These are phyloP conservation scores for Bos indicus DNA, from an alignment of 2,113 vertebrate genomes.

Conservation along the genomic window DNA sequence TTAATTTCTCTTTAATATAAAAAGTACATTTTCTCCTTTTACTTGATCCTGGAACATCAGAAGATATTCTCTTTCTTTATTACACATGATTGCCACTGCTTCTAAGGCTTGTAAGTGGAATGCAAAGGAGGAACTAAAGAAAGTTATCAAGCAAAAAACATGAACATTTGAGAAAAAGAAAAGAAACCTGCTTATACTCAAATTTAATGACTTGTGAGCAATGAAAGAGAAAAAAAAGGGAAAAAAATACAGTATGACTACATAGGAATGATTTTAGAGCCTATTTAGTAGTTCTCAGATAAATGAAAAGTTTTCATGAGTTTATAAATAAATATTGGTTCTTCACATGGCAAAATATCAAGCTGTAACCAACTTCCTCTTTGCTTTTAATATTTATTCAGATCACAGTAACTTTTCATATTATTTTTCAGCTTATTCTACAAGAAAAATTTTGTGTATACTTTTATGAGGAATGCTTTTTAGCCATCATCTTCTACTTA, in stretches of 20 bases:
- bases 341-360: background rate
- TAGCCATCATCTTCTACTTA: background rate
- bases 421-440: background rate
- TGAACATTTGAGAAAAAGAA: background rate
- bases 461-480: background rate
- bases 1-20: background rate
- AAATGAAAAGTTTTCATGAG: background rate
- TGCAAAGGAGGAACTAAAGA: background rate
- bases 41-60: background rate
- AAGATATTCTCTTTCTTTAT: background rate
- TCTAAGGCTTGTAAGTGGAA: background rate
- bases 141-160: background rate
- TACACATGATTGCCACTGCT: background rate
- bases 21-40: background rate
- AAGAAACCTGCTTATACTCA: background rate
- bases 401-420: background rate
- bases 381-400: background rate
- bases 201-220: background rate
- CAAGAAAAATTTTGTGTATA: background rate
- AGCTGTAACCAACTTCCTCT: background rate
- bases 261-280: background rate
- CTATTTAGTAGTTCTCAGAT: background rate
- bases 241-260: background rate
- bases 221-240: background rate
- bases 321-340: background rate